Percentiles rank a stretch among this genome's conserved stretches.
Conservation (phyloP, 2,888 invertebrate genomes). For the Plutella xylostella region DNA sequence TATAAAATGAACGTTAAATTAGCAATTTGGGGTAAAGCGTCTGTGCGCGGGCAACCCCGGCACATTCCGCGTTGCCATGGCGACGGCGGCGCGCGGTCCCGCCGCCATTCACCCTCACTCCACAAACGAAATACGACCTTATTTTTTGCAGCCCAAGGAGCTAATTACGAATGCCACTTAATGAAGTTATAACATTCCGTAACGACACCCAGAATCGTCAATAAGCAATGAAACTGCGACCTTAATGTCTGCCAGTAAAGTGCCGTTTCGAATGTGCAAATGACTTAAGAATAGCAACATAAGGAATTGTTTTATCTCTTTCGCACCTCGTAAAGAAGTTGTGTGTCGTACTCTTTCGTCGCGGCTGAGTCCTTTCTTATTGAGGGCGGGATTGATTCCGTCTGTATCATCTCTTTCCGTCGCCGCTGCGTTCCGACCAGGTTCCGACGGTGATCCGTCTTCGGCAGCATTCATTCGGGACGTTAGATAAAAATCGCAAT, state of each 20-base stretch:
- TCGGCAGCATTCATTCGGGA: slow-evolving; percentile 51
- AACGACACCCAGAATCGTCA: slow-evolving; percentile 53
- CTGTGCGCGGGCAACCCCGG: slow-evolving; percentile 42
- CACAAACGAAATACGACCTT: slow-evolving; percentile 50
- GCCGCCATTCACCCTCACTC: slow-evolving; percentile 30
- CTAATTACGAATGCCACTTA: slow-evolving; percentile 40
- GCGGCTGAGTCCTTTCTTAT: slow-evolving; percentile 44
- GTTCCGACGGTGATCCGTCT: slow-evolving; percentile 65
- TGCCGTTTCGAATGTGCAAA: slow-evolving; percentile 54
- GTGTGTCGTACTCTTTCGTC: slow-evolving; percentile 48
- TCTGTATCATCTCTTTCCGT: slow-evolving; percentile 56
- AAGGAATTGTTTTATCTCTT: slow-evolving; percentile 68
- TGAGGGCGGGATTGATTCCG: slow-evolving; percentile 58
- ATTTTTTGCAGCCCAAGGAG: slow-evolving; percentile 35
- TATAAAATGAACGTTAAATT: slow-evolving; percentile 10
- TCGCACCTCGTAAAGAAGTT: slow-evolving; percentile 60
- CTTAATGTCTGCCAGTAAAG: slow-evolving; percentile 56
- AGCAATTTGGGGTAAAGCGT: slow-evolving; percentile 53
- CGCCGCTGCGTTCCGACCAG: slow-evolving; percentile 54
- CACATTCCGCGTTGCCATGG: slow-evolving; percentile 63
- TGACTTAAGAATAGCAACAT: slow-evolving; percentile 65
- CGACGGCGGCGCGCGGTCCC: slow-evolving; percentile 47
- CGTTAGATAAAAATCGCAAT: slow-evolving; percentile 56
- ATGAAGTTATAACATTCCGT: slow-evolving; percentile 66
- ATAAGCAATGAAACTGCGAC: slow-evolving; percentile 63